phyloP scores from a whole-genome alignment of 2,888 invertebrate genomes.

The Gymnosoma rotundatum region DNA sequence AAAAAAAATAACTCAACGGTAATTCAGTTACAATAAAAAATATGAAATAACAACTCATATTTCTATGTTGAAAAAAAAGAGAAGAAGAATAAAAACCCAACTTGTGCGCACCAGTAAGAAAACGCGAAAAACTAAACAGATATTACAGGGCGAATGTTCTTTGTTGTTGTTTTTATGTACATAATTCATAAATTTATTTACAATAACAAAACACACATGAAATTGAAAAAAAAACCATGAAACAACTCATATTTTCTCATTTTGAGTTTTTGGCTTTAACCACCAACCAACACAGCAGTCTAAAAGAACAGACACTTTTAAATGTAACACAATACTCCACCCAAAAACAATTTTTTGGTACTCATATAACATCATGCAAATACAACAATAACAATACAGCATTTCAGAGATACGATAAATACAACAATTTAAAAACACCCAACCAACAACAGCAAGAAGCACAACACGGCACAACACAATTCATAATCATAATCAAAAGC shows the following conservation, averaged over 20 bases:
- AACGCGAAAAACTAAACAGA: slow-evolving; percentile 73
- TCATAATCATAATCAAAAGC: slow-evolving; percentile 56
- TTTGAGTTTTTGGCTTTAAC: slow-evolving; percentile 71
- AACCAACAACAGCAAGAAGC: not conserved
- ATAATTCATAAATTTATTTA: slow-evolving; percentile 78
- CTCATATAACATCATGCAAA: slow-evolving; percentile 67
- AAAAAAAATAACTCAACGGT: slow-evolving; percentile 28
- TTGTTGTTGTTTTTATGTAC: slow-evolving; percentile 71
- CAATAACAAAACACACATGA: slow-evolving; percentile 37
- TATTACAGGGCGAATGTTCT: slow-evolving; percentile 22
- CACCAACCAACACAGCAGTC: slow-evolving; percentile 58
- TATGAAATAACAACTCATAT: slow-evolving; percentile 64
- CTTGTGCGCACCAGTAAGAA: slow-evolving; percentile 80
- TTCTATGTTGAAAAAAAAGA: not conserved
- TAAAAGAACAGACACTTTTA: slow-evolving; percentile 37
- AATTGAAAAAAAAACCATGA: slow-evolving; percentile 39
- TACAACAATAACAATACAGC: slow-evolving; percentile 48
- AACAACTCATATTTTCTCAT: slow-evolving; percentile 79
- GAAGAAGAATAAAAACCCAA: slow-evolving; percentile 70
- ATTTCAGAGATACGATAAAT: slow-evolving; percentile 11
- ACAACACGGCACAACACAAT: slow-evolving; percentile 16
- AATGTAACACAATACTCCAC: slow-evolving; percentile 65
- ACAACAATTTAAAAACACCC: no score
- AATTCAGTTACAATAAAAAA: slow-evolving; percentile 46
- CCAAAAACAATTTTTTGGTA: slow-evolving; percentile 47